Conservation (phyloP, 2,797 vertebrate genomes). For the Gymnodraco acuticeps region DNA sequence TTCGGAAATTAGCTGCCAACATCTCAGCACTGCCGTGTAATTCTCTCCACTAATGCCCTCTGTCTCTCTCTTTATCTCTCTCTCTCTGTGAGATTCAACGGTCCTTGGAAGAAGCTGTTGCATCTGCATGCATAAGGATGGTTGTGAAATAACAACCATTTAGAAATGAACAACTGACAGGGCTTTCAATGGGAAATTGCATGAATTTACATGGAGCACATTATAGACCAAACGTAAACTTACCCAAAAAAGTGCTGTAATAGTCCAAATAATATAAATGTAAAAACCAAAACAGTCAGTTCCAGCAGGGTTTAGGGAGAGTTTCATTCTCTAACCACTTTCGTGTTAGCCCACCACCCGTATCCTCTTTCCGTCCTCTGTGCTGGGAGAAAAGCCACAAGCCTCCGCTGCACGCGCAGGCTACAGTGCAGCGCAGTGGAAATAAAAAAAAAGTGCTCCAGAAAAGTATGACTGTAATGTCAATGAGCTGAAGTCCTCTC, state of each 20-base stretch:
- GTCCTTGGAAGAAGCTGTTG: slow-evolving; percentile 83
- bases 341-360: slow-evolving; percentile 40
- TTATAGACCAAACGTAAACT: slow-evolving; percentile 52
- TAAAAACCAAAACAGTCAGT: slow-evolving; percentile 52
- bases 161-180: slow-evolving; percentile 44
- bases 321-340: slow-evolving; percentile 67
- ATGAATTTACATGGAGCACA: not conserved
- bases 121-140: slow-evolving; percentile 65
- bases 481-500: slow-evolving; percentile 85
- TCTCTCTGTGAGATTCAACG: slow-evolving; percentile 50
- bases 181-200: not conserved
- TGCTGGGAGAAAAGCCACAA: slow-evolving; percentile 51
- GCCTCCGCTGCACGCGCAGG: slow-evolving; percentile 63
- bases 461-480: slow-evolving; percentile 88
- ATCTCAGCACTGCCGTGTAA: slow-evolving; percentile 73
- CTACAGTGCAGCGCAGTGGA: slow-evolving; percentile 76
- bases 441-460: slow-evolving; percentile 80
- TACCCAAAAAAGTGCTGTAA: slow-evolving; percentile 65
- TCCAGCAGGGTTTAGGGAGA: slow-evolving; percentile 58
- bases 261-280: slow-evolving; percentile 33
- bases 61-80: slow-evolving; percentile 15
- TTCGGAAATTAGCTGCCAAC: slow-evolving; percentile 76
- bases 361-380: slow-evolving; percentile 41
- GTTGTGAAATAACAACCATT: slow-evolving; percentile 28
- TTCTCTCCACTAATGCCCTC: slow-evolving; percentile 61